These are phyloP conservation scores for Galeopsomyia nigrocyanea DNA, from an alignment of 2,888 invertebrate genomes.

Conservation along the genomic window DNA sequence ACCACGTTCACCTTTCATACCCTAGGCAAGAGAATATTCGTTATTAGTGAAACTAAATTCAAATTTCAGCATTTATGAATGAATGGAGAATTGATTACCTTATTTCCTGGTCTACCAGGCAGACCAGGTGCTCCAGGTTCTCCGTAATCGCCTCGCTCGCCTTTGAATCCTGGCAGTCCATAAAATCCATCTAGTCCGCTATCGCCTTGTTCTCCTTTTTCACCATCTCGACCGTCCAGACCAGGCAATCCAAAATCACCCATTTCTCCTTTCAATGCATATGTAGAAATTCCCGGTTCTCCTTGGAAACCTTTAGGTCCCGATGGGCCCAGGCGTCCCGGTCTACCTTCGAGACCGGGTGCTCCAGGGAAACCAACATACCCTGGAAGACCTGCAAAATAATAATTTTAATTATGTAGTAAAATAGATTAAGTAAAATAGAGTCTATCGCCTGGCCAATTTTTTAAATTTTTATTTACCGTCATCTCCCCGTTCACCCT, in stretches of 20 bases:
- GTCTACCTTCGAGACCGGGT: slow-evolving; percentile 74
- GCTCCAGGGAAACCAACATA: slow-evolving; percentile 73
- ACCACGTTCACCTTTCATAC: slow-evolving; percentile 67
- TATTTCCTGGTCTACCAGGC: slow-evolving; percentile 62
- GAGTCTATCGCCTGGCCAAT: too few species aligned
- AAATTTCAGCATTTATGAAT: not conserved
- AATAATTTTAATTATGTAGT: not conserved
- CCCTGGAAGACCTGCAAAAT: slow-evolving; percentile 73
- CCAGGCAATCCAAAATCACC: slow-evolving; percentile 67
- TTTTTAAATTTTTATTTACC: slow-evolving; percentile 63
- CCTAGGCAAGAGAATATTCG: slow-evolving; percentile 54
- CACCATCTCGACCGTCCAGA: slow-evolving; percentile 59
- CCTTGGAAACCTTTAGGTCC: slow-evolving; percentile 75
- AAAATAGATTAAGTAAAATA: not conserved
- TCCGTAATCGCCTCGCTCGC: slow-evolving; percentile 68
- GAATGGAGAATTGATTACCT: slow-evolving; percentile 49
- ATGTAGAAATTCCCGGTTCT: slow-evolving; percentile 74
- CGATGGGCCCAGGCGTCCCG: slow-evolving; percentile 74
- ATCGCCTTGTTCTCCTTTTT: slow-evolving; percentile 64
- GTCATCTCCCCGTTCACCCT: slow-evolving; percentile 73
- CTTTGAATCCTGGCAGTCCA: slow-evolving; percentile 62
- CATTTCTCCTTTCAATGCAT: slow-evolving; percentile 65
- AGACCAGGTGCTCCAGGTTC: slow-evolving; percentile 71
- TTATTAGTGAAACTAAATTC: slow-evolving; percentile 6
- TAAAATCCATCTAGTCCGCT: slow-evolving; percentile 61